Conservation (phyloP, 1,140 invertebrate genomes). For the Anastrepha obliqua region DNA sequence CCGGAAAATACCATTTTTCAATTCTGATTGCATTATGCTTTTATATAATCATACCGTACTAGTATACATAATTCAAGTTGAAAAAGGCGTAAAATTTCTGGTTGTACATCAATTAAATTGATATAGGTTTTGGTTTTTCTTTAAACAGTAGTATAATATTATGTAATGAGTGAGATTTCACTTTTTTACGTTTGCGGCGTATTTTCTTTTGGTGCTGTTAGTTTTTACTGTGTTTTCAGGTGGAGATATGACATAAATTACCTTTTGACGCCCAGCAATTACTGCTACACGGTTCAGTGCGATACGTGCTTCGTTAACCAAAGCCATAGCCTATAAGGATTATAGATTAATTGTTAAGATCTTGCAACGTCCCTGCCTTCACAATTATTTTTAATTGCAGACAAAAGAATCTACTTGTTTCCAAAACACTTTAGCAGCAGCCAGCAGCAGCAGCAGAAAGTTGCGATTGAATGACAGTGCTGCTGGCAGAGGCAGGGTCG, state of each 20-base stretch:
- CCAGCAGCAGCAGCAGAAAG: background rate
- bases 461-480: background rate
- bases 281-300: constrained; percentile 10
- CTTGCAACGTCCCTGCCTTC: background rate
- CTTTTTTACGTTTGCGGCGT: background rate
- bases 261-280: background rate
- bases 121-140: background rate
- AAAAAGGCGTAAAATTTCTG: background rate
- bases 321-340: background rate
- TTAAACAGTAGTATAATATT: background rate
- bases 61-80: background rate
- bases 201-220: background rate
- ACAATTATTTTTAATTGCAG: background rate
- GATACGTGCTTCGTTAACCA: background rate
- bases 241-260: background rate
- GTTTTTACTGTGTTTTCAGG: background rate
- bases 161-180: background rate
- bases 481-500: background rate
- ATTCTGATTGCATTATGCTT: background rate
- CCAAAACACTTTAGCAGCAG: background rate
- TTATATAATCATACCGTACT: constrained; percentile 4
- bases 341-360: background rate
- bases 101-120: no score
- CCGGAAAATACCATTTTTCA: background rate
- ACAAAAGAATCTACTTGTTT: constrained; percentile 23